These are phyloP conservation scores for Cynopterus sphinx DNA, from an alignment of 2,797 vertebrate genomes.

Conservation along the genomic window DNA sequence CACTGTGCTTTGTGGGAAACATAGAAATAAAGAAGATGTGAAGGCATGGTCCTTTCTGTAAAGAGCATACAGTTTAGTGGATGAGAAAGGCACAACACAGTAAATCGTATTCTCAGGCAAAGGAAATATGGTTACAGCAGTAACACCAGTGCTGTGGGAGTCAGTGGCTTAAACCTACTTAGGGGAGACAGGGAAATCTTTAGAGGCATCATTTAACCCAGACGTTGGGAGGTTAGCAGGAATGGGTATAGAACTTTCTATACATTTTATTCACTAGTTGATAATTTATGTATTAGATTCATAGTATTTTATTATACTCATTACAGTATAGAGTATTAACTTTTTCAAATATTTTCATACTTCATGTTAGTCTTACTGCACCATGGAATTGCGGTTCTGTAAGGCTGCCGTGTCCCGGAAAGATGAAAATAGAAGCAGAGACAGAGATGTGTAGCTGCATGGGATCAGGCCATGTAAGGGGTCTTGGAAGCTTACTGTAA, in stretches of 20 bases:
- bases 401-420: not conserved
- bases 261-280: constrained; percentile 1
- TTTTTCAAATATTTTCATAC: not conserved
- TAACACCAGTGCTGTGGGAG: not conserved
- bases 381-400: not conserved
- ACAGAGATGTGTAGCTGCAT: not conserved
- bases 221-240: not conserved
- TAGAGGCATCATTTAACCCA: not conserved
- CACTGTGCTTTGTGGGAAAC: not conserved
- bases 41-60: not conserved
- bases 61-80: not conserved
- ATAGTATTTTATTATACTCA: not conserved
- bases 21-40: constrained; percentile 19
- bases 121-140: not conserved
- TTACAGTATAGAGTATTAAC: not conserved
- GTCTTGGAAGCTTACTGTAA: not conserved
- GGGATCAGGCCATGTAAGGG: not conserved
- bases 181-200: not conserved
- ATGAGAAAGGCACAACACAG: not conserved
- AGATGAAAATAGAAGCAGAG: not conserved
- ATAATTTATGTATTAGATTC: not conserved
- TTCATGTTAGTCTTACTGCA: not conserved
- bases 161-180: not conserved
- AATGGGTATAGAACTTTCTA: not conserved
- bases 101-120: not conserved